These are phyloP conservation scores for Anthopleura xanthogrammica DNA, from an alignment of 92 coral and sea anemone species.

Conservation along the genomic window DNA sequence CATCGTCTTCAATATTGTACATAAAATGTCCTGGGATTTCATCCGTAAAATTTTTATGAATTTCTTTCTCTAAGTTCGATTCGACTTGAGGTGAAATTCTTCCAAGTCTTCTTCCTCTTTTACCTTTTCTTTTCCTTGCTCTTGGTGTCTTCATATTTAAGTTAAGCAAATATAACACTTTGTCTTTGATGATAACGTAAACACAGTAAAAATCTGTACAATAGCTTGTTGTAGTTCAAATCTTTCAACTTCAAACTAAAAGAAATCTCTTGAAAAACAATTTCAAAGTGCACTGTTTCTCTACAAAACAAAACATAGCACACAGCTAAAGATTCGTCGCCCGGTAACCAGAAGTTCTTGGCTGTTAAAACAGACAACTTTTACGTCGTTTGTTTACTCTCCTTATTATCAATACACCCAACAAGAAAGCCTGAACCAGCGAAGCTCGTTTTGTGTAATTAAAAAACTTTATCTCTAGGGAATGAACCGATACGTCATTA, in stretches of 20 bases:
- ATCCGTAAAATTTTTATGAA: slow-evolving; percentile 25
- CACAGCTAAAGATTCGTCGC: not conserved
- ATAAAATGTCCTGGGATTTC: slow-evolving; percentile 71
- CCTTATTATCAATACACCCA: slow-evolving; percentile 6
- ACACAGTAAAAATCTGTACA: not conserved
- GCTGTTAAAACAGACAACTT: not conserved
- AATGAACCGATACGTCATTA: not conserved
- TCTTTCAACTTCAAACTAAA: not conserved
- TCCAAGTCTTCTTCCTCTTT: slow-evolving; percentile 60
- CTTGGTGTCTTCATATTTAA: slow-evolving; percentile 60
- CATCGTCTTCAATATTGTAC: slow-evolving; percentile 71
- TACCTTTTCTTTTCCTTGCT: slow-evolving; percentile 56
- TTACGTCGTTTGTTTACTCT: slow-evolving; percentile 1
- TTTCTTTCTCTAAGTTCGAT: slow-evolving; percentile 36
- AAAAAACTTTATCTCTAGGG: slow-evolving; percentile 15
- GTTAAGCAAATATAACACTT: not conserved
- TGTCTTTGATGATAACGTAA: not conserved
- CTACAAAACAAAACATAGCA: not conserved
- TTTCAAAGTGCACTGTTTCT: not conserved
- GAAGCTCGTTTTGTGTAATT: slow-evolving; percentile 5
- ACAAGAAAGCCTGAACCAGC: not conserved
- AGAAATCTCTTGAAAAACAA: not conserved
- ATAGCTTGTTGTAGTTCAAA: not conserved
- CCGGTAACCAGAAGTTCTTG: not conserved
- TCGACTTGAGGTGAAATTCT: slow-evolving; percentile 51